Evolutionary conservation across 92 coral and sea anemone genomes (phyloP), one percentile per base, ranked within the genome.

Genomic region (Actinostola sp.): DNA sequence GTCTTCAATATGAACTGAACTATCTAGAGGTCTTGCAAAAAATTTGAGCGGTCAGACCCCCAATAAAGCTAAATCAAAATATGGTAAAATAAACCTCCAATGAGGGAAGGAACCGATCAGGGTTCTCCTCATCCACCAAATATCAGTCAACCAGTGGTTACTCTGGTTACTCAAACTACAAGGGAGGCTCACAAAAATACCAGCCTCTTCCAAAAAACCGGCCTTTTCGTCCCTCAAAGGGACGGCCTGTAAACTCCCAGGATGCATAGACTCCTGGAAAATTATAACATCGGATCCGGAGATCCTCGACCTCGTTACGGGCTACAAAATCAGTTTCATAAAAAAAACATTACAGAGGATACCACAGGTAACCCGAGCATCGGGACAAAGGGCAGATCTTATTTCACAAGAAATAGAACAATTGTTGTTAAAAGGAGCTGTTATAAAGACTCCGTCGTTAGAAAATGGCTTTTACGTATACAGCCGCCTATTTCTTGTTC

Each of bases 401-500:
- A 49, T 68, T 24, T 68, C 61, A 4, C 75, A 48, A 54, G 85
- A 79, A 51, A 73, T 79, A 34, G 50, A 71, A 28, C 61, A 79
- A 23, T 61, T 71, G 27, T 38, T 79, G 3, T 67, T 67, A 41
- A 70, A 67, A 70, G 76, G 67, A 44, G 55, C 84, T 6, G 24
- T 56, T 2, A 6, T 42, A 51, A 72, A 53, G 24, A 72, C 46
- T 11, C 75, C 68, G n/a, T 44, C 35, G 61, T 56, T 78, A 39
- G 27, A 63, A 39, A 50, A 16, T 0, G 72, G 85, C 5, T 79
- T 71, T 71, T 39, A n/a, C n/a, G n/a, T n/a, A n/a, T 78, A 79
- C 85, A 79, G 85, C 61, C 79, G 79, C n/a, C 64, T 72, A 24
- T 80, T 72, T 62, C 58, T 50, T 33, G 86, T 80, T 20, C 80